Base-by-base conservation (phyloP, 2,113 vertebrate genomes). In the Lepus europaeus region DNA sequence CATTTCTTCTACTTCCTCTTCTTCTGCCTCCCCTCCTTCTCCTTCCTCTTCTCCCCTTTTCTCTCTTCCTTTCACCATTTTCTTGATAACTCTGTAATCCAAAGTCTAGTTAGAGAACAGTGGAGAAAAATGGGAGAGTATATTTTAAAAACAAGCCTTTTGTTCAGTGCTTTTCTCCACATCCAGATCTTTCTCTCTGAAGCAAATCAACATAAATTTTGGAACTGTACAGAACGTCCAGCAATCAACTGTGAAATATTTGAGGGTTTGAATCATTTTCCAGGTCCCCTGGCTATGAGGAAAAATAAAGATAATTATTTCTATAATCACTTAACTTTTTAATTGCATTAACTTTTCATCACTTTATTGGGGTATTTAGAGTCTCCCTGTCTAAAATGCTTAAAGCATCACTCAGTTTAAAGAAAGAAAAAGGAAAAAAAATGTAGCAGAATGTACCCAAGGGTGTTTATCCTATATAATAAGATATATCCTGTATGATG, bases 331-430 rank as follows among this genome's bases (percentile, higher is more conserved):
- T 91, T 23, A 87, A 63, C 39, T 2, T 74, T 87, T 83, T 84
- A 69, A 59, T 68, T 33, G 31, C 61, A 53, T 70, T 90, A 86
- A 70, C 49, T 70, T 56, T 91, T 89, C 17, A 84, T 76, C 69
- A 56, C 25, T 80, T 92, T 66, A 10, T 22, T 56, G 25, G n/a
- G 33, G 6, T 19, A 64, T 56, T 51, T 82, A 16, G 33, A 82
- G 39, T 82, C 29, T 77, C 31, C 5, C 5, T 49, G 20, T 33
- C 96, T 51, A 94, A 95, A 90, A 84, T 69, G 73, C 29, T 49
- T 33, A 5, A 63, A 12, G 1, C 72, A 9, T 36, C 69, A 69
- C 53, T 93, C 39, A 39, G 23, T 82, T 77, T 63, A 13, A 49
- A 92, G 45, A 61, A 87, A 80, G 23, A 9, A 19, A 74, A 70